These are phyloP conservation scores for Clupea harengus DNA, from an alignment of 2,113 vertebrate species.

Conservation along the genomic window DNA sequence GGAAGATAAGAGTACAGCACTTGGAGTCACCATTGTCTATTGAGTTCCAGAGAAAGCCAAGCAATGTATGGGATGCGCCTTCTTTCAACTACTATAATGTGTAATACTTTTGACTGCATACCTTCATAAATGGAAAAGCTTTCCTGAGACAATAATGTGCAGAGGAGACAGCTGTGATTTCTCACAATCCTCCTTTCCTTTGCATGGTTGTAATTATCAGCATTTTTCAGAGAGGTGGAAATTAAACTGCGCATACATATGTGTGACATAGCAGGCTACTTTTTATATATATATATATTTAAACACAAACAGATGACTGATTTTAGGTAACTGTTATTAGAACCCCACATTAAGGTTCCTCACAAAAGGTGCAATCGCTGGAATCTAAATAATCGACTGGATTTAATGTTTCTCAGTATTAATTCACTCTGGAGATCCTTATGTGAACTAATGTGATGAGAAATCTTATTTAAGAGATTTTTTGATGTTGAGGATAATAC, in stretches of 20 bases:
- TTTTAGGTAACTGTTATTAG: neutral
- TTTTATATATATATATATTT: neutral
- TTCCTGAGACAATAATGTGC: neutral
- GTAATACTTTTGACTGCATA: neutral
- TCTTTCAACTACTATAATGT: neutral
- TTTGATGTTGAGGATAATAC: neutral
- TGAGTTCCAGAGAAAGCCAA: constrained; percentile 57
- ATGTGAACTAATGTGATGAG: neutral
- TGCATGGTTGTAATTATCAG: neutral
- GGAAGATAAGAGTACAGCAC: constrained; percentile 58
- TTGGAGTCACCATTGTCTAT: constrained; percentile 63
- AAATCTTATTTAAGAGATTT: too few relatives aligned
- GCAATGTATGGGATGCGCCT: constrained; percentile 52
- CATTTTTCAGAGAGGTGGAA: neutral
- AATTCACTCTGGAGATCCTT: too few relatives aligned
- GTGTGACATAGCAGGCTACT: too few relatives aligned
- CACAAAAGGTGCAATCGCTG: neutral
- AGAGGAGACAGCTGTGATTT: neutral
- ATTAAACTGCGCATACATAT: too few relatives aligned
- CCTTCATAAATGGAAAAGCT: neutral
- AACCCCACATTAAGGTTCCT: neutral
- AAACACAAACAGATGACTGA: neutral
- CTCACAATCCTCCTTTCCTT: neutral
- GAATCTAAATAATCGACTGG: too few relatives aligned
- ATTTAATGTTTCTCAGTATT: too few relatives aligned